phyloP scores from a whole-genome alignment of 2,113 vertebrate species.

The Psophia crepitans region DNA sequence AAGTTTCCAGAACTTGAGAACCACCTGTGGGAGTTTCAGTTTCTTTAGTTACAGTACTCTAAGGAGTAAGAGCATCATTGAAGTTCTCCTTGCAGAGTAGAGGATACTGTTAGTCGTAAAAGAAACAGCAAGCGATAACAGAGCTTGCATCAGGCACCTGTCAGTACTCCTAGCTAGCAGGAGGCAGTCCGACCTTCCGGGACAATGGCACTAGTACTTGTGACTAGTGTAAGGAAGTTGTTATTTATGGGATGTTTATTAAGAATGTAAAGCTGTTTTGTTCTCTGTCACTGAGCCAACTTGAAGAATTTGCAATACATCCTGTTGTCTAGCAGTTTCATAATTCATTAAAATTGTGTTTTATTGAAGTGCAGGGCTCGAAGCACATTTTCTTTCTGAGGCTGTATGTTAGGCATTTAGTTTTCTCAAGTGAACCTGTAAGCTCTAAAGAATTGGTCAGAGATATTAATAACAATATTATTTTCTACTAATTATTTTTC shows the following conservation, averaged over 20 bases:
- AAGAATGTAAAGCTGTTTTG: background rate
- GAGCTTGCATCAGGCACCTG: background rate
- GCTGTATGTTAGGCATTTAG: background rate
- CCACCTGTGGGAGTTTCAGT: slow-evolving; percentile 22
- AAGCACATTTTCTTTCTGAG: background rate
- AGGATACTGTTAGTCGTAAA: background rate
- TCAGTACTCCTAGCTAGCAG: background rate
- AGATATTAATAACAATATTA: background rate
- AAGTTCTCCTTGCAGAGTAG: background rate
- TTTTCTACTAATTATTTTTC: background rate
- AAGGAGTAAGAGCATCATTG: background rate
- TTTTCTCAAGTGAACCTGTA: background rate
- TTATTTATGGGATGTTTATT: background rate
- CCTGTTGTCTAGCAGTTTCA: background rate
- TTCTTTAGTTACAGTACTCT: slow-evolving; percentile 39
- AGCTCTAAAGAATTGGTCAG: background rate
- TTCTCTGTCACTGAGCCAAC: background rate
- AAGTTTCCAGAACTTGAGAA: slow-evolving; percentile 30
- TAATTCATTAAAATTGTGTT: background rate
- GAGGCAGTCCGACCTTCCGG: background rate
- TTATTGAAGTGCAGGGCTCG: background rate
- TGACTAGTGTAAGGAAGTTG: background rate
- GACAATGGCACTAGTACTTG: background rate
- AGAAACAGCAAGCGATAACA: background rate
- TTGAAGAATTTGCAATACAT: background rate